A percentile compares a stretch with the other conserved stretches of the same genome.
These are phyloP conservation scores for Heterotis niloticus DNA, from an alignment of 2,113 vertebrate genomes.

Conservation along the genomic window DNA sequence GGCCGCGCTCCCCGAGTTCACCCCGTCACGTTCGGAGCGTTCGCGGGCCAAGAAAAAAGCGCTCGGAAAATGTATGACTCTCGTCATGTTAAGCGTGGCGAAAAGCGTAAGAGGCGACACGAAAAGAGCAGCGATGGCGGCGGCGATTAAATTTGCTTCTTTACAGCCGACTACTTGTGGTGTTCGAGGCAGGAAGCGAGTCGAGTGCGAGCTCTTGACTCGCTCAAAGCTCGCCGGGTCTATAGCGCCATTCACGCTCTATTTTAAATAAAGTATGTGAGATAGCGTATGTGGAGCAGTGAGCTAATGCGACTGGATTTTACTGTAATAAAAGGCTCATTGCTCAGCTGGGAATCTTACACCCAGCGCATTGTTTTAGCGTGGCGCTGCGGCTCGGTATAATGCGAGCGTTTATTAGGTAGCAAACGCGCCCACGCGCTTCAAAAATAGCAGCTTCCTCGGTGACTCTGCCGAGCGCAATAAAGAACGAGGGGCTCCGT, in stretches of 20 bases:
- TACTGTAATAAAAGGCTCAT: conserved; percentile 30
- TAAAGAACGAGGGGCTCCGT: conserved; percentile 54
- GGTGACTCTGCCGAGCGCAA: conserved; percentile 60
- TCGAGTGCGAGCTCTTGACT: conserved; percentile 29
- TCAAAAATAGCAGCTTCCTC: conserved; percentile 68
- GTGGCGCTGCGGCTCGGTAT: conserved; percentile 28
- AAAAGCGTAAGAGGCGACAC: not conserved
- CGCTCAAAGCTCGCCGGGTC: conserved; percentile 16
- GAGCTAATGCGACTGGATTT: conserved; percentile 26
- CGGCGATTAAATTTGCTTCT: conserved; percentile 18
- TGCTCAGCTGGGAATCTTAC: conserved; percentile 25
- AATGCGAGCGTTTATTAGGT: conserved; percentile 59
- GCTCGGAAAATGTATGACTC: not conserved
- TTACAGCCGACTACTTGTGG: conserved; percentile 34
- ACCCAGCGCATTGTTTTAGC: conserved; percentile 8
- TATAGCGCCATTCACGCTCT: conserved; percentile 43
- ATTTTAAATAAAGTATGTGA: conserved; percentile 49
- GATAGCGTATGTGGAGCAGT: conserved; percentile 32
- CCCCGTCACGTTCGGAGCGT: not conserved
- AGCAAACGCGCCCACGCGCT: conserved; percentile 58
- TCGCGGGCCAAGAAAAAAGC: not conserved
- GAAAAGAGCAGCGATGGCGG: conserved; percentile 4
- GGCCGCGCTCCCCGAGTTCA: conserved; percentile 20
- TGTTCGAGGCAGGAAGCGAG: conserved; percentile 44
- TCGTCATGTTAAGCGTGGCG: not conserved